A percentile compares a stretch with the other conserved stretches of the same genome.
Evolutionary conservation across 2,797 vertebrate genomes (phyloP).

Genomic region (Pseudochromis fuscus): DNA sequence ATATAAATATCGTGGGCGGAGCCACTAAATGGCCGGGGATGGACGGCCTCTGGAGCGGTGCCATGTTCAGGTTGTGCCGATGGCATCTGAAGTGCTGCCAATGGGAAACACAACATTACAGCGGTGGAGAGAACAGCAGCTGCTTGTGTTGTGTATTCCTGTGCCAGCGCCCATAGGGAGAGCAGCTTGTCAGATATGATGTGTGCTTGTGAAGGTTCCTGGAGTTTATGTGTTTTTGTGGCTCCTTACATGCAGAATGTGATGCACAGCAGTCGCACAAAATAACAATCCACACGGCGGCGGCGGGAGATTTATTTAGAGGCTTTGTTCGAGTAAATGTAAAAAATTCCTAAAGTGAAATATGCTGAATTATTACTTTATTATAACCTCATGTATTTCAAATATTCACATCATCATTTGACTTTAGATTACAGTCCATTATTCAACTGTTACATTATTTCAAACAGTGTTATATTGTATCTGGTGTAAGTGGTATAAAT

Average conservation of each 20-base stretch:
- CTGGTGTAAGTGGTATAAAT: no score
- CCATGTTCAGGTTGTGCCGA: conserved; percentile 59
- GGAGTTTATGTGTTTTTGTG: conserved; percentile 19
- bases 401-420: no score
- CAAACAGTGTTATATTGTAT: no score
- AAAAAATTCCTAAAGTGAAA: neutral
- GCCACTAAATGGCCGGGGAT: conserved; percentile 38
- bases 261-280: neutral
- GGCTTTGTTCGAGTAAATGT: neutral
- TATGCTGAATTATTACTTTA: neutral
- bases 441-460: no score
- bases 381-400: neutral
- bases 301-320: neutral
- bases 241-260: neutral
- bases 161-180: conserved; percentile 53
- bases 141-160: conserved; percentile 62
- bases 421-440: no score
- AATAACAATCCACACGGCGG: neutral
- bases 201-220: conserved; percentile 46
- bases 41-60: conserved; percentile 57
- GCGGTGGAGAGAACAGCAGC: conserved; percentile 67
- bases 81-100: conserved; percentile 72
- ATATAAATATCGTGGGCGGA: no score
- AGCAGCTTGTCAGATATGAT: conserved; percentile 46
- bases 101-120: conserved; percentile 59